Base-by-base conservation (phyloP, 2,797 vertebrate species). In the Triplophysa yarkandensis region DNA sequence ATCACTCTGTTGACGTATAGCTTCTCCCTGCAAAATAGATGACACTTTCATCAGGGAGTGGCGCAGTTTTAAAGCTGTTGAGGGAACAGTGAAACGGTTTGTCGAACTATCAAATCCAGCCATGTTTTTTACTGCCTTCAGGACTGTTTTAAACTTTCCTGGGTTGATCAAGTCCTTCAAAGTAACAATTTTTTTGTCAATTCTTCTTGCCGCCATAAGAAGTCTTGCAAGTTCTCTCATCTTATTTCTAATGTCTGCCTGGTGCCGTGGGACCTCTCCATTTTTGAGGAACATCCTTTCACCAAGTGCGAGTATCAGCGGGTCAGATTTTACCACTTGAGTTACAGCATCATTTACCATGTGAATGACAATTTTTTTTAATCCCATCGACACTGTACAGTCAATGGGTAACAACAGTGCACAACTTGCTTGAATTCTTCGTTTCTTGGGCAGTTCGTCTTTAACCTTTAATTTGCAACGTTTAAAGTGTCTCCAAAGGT, bases 101-200 rank as follows among this genome's bases (percentile, higher is more conserved):
- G 30, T 50, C 19, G 1, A 68, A 2, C 16, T 8, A 17, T 68
- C 11, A 68, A 54, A 54, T 50, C 65, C 65, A 11, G 65, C 36
- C 46, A 52, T 74, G 14, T 61, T 39, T 70, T 76, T 64, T n/a
- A 21, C 50, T 50, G 48, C 52, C 32, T 76, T 62, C 10, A 78
- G 55, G 57, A 81, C 63, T 6, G 28, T 13, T 23, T 68, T 58
- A 68, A 76, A 71, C 6, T 30, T 30, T 3, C 3, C 30, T 3
- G 30, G 30, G 30, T 30, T 30, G 30, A 30, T 30, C 30, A 30
- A 30, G 30, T 30, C 30, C 30, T 30, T 3, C 30, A 30, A 30
- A 30, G 6, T 6, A 30, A 30, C 30, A 30, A 30, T 30, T 3
- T 30, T 6, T 30, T 30, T 30, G 30, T 30, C 30, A 30, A 30